A percentile compares a stretch with the other conserved stretches of the same genome.
Evolutionary conservation across 1,140 invertebrate genomes (phyloP).

Genomic region (Drosophila cardini): DNA sequence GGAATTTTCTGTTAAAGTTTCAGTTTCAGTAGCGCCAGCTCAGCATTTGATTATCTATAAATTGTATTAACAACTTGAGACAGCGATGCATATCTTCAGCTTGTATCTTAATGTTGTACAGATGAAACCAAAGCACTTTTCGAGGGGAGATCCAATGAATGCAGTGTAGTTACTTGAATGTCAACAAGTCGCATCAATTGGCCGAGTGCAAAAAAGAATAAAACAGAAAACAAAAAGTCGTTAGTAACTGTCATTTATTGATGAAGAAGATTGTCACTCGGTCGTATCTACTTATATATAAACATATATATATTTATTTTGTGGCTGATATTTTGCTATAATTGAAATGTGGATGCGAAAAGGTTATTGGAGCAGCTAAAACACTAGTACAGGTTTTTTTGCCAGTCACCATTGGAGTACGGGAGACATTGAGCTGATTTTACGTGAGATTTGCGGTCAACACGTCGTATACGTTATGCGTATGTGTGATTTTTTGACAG

Average conservation of each 20-base stretch:
- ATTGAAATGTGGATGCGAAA: constrained; percentile 50
- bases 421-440: constrained; percentile 51
- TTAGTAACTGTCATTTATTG: constrained; percentile 75
- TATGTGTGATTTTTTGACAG: constrained; percentile 22
- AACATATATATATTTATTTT: no score
- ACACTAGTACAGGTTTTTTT: constrained; percentile 10
- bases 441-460: constrained; percentile 33
- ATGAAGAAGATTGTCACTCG: constrained; percentile 68
- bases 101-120: constrained; percentile 64
- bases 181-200: constrained; percentile 60
- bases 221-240: constrained; percentile 65
- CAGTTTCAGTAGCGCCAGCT: constrained; percentile 47
- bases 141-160: background rate
- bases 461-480: constrained; percentile 9
- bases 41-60: constrained; percentile 70
- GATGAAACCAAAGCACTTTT: constrained; percentile 58
- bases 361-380: constrained; percentile 73
- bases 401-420: constrained; percentile 10
- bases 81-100: constrained; percentile 59
- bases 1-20: constrained; percentile 5
- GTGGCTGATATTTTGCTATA: constrained; percentile 25
- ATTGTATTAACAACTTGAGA: constrained; percentile 62
- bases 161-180: constrained; percentile 61
- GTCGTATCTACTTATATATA: background rate
- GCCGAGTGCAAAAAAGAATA: constrained; percentile 33